A percentile compares a stretch with the other conserved stretches of the same genome.
phyloP scores from a whole-genome alignment of 1,140 invertebrate genomes.

The Babylonia areolata region DNA sequence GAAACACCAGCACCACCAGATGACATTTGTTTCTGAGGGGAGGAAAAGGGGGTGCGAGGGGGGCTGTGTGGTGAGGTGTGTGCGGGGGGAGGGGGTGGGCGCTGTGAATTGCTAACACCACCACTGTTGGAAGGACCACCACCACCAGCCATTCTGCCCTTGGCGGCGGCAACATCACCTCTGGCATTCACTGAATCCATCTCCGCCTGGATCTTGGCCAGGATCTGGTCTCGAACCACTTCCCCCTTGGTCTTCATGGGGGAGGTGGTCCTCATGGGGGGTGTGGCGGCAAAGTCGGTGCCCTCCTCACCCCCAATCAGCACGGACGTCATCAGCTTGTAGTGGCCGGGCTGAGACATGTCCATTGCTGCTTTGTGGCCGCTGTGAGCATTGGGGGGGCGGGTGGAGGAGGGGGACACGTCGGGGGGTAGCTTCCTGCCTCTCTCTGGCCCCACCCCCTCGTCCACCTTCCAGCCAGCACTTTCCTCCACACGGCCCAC shows the following conservation, averaged over 20 bases:
- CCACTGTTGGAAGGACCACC: background rate
- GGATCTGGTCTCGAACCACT: constrained; percentile 29
- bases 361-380: no score
- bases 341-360: background rate
- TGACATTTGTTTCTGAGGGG: background rate
- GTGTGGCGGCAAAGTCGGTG: background rate
- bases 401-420: background rate
- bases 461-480: constrained; percentile 9
- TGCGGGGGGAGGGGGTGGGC: background rate
- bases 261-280: background rate
- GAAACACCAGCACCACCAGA: background rate
- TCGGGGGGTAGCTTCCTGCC: background rate
- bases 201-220: constrained; percentile 30
- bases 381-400: background rate
- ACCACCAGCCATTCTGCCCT: background rate
- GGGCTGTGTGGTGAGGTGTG: background rate
- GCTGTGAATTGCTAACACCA: background rate
- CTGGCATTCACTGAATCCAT: background rate
- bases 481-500: background rate
- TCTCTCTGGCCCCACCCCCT: background rate
- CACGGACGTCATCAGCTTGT: background rate
- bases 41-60: background rate
- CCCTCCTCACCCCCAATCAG: background rate
- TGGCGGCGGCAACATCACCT: background rate
- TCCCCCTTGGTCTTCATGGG: background rate